Evolutionary conservation across 2,113 vertebrate species (phyloP).

Genomic region (Toxostoma redivivum): DNA sequence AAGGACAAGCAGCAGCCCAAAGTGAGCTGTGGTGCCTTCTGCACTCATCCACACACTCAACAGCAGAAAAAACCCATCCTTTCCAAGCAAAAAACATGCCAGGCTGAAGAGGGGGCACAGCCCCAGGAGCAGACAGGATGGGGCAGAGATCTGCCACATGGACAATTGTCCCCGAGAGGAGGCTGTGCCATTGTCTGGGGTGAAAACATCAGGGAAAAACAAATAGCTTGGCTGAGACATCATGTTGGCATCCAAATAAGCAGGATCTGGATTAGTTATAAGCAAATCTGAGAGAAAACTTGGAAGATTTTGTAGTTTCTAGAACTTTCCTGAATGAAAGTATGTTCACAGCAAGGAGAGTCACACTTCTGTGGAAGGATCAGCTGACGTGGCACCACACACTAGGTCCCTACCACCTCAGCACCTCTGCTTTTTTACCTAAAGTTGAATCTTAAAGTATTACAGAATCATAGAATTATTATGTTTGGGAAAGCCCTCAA

Average conservation of each 20-base stretch:
- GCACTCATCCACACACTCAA: not conserved
- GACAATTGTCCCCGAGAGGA: not conserved
- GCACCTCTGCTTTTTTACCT: not conserved
- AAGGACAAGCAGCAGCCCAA: not conserved
- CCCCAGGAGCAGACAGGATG: accelerated
- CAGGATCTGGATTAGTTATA: not conserved
- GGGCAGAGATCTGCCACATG: not conserved
- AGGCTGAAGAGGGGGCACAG: not conserved
- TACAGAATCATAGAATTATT: not conserved
- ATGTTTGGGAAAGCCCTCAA: not conserved
- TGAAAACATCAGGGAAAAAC: accelerated
- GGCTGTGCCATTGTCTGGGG: not conserved
- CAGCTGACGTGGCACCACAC: not conserved
- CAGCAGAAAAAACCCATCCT: not conserved
- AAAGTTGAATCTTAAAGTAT: not conserved
- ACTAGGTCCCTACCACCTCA: not conserved
- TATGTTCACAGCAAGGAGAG: not conserved
- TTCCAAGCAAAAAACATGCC: not conserved
- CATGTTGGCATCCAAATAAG: not conserved
- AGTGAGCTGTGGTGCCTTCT: accelerated
- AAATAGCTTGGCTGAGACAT: not conserved
- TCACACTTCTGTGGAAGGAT: not conserved
- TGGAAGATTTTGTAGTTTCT: not conserved
- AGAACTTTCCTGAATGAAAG: not conserved
- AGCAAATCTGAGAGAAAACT: not conserved